Evolutionary conservation across 2,888 invertebrate species (phyloP).

Genomic region (Lissocephala sabroskyi): DNA sequence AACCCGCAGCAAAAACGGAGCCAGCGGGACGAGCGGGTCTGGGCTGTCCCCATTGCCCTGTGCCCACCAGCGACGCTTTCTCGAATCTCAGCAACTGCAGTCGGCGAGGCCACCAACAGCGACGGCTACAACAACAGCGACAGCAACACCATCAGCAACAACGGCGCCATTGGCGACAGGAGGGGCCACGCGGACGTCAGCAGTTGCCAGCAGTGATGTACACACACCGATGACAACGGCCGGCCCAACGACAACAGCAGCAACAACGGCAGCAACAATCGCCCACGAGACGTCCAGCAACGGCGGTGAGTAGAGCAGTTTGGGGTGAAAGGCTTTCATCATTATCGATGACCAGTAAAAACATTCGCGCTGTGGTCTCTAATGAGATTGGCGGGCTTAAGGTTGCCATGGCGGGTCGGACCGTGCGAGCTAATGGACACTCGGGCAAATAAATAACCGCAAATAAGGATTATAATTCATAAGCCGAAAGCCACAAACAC

Average conservation of each 20-base stretch:
- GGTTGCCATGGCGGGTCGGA: too few relatives aligned
- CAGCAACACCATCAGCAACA: conserved; percentile 19
- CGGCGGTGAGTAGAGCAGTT: too few relatives aligned
- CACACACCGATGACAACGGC: conserved; percentile 27
- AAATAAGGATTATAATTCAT: too few relatives aligned
- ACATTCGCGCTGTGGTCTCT: too few relatives aligned
- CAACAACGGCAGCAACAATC: conserved; percentile 20
- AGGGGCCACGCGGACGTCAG: conserved; percentile 1
- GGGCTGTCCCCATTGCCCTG: conserved; percentile 39
- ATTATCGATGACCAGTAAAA: too few relatives aligned
- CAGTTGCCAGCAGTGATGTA: conserved; percentile 29
- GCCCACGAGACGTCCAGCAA: conserved; percentile 40
- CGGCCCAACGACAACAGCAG: conserved; percentile 5
- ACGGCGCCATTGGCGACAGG: conserved; percentile 13
- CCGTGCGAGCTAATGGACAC: too few relatives aligned
- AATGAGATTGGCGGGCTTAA: too few relatives aligned
- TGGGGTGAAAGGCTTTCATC: too few relatives aligned
- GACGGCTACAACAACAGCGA: conserved; percentile 22
- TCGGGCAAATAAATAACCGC: too few relatives aligned
- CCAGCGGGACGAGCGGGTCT: conserved; percentile 7
- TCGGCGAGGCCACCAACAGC: conserved; percentile 33
- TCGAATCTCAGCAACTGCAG: conserved; percentile 61
- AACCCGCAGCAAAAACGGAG: conserved; percentile 10
- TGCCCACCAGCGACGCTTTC: conserved; percentile 68
- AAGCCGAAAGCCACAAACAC: too few relatives aligned